These are phyloP conservation scores for Cladorhizidae sp. DNA, from an alignment of 37 sponge, comb jelly and placozoan genomes.

Conservation along the genomic window DNA sequence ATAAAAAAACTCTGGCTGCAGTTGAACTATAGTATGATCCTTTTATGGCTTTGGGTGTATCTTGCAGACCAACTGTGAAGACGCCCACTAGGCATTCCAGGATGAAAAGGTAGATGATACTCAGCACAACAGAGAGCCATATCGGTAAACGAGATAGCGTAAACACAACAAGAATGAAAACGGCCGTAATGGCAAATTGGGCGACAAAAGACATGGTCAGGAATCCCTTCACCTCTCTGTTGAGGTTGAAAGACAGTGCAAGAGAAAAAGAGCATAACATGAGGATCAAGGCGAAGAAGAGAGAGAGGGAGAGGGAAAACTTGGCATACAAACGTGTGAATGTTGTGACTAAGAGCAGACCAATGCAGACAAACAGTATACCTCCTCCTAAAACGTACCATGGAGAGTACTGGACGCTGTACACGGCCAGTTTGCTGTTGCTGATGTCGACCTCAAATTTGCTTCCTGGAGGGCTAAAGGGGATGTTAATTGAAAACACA, in stretches of 20 bases:
- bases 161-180: conserved; percentile 67
- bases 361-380: conserved; percentile 21
- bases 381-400: conserved; percentile 55
- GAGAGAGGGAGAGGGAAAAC: conserved; percentile 40
- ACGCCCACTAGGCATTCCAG: conserved; percentile 34
- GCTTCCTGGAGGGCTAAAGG: conserved; percentile 14
- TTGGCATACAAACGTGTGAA: conserved; percentile 39
- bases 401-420: conserved; percentile 35
- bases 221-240: conserved; percentile 5
- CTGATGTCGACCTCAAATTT: not conserved
- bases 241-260: conserved; percentile 21
- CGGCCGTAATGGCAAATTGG: conserved; percentile 70
- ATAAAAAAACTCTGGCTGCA: conserved; percentile 33
- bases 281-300: conserved; percentile 36
- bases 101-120: conserved; percentile 47
- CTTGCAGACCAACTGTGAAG: not conserved
- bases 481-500: conserved; percentile 65
- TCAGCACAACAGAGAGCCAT: conserved; percentile 27
- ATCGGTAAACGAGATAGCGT: conserved; percentile 63
- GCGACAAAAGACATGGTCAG: conserved; percentile 71
- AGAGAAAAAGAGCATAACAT: conserved; percentile 53
- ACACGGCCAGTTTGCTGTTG: conserved; percentile 12
- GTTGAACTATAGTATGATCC: conserved; percentile 6
- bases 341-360: conserved; percentile 36
- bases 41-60: not conserved